Evolutionary conservation across 2,797 vertebrate genomes (phyloP).

Genomic region (Parotocinclus haroldoi): DNA sequence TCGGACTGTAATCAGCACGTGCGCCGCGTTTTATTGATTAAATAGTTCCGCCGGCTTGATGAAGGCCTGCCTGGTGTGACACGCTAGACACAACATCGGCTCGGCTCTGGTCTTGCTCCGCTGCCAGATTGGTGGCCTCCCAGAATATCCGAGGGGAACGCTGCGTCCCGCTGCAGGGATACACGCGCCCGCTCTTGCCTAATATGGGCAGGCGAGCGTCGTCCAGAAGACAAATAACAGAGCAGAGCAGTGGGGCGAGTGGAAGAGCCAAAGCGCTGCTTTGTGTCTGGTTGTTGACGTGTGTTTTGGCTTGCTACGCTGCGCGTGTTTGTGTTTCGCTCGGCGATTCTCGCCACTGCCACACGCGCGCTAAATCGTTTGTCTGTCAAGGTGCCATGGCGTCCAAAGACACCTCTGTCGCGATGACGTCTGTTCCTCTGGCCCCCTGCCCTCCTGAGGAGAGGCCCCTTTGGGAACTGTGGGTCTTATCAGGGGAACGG

Average conservation of each 20-base stretch:
- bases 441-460: constrained; percentile 41
- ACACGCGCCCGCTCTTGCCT: constrained; percentile 66
- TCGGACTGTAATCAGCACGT: no score
- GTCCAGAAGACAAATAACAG: constrained; percentile 68
- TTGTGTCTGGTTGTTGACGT: constrained; percentile 23
- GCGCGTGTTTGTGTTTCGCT: not conserved
- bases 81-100: constrained; percentile 50
- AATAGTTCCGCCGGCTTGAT: not conserved
- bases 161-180: constrained; percentile 43
- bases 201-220: constrained; percentile 73
- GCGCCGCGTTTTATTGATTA: no score
- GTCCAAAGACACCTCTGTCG: constrained; percentile 24
- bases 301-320: constrained; percentile 22
- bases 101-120: constrained; percentile 50
- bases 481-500: no score
- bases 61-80: constrained; percentile 21
- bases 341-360: constrained; percentile 16
- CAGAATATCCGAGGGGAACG: constrained; percentile 58
- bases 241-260: constrained; percentile 34
- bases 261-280: constrained; percentile 19
- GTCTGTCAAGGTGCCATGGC: constrained; percentile 30
- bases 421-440: constrained; percentile 18
- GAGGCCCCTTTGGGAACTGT: constrained; percentile 8
- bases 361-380: constrained; percentile 22
- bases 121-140: constrained; percentile 59